These are phyloP conservation scores for Drosophila murphyi DNA, from an alignment of 1,140 invertebrate genomes.

Conservation along the genomic window DNA sequence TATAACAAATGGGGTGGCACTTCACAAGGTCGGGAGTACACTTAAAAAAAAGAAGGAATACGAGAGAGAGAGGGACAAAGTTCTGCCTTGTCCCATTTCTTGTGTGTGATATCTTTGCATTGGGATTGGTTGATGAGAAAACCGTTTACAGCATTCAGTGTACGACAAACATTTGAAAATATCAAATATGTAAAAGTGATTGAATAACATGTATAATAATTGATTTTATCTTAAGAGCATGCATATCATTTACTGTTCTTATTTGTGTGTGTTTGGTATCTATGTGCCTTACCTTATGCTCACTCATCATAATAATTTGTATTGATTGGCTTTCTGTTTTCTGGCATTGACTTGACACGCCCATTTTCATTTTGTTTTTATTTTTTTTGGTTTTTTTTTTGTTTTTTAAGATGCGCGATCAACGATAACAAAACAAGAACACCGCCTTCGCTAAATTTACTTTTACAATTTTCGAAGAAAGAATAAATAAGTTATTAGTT, in stretches of 20 bases:
- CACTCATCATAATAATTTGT: slow-evolving; percentile 80
- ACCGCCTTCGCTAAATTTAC: slow-evolving; percentile 56
- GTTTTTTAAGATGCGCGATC: slow-evolving; percentile 51
- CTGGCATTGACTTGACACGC: slow-evolving; percentile 63
- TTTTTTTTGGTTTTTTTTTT: slow-evolving; percentile 31
- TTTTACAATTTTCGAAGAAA: slow-evolving; percentile 44
- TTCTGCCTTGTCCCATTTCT: slow-evolving; percentile 25
- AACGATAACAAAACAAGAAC: slow-evolving; percentile 60
- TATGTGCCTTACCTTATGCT: slow-evolving; percentile 83
- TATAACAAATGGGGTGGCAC: slow-evolving; percentile 35
- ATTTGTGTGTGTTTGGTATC: slow-evolving; percentile 44
- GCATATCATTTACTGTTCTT: slow-evolving; percentile 43
- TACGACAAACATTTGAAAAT: slow-evolving; percentile 51
- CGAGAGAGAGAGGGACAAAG: slow-evolving; percentile 23
- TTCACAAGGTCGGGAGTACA: slow-evolving; percentile 37
- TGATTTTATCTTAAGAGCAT: slow-evolving; percentile 49
- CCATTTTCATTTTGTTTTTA: slow-evolving; percentile 47
- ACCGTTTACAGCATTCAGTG: slow-evolving; percentile 57
- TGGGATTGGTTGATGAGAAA: slow-evolving; percentile 44
- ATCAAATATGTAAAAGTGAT: slow-evolving; percentile 44
- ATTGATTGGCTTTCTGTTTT: slow-evolving; percentile 72
- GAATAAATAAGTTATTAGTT: slow-evolving; percentile 56
- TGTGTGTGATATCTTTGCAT: slow-evolving; percentile 30
- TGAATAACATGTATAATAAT: slow-evolving; percentile 43
- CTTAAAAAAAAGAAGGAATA: slow-evolving; percentile 2